Evolutionary conservation across 2,797 vertebrate species (phyloP).

Genomic region (Gymnoscopelus microlampas): DNA sequence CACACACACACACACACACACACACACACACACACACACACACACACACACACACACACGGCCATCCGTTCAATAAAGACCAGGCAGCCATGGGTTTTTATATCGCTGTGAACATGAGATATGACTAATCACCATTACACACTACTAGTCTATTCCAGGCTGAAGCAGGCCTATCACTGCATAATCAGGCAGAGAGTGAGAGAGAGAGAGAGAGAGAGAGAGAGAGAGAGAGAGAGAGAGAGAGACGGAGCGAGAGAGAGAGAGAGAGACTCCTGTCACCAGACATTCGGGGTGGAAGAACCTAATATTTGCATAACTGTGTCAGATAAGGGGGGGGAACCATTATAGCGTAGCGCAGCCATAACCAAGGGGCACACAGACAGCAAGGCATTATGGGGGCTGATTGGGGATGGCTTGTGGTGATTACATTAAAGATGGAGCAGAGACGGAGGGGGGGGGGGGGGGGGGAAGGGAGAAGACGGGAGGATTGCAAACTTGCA

Average conservation of each 20-base stretch:
- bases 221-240: conserved; percentile 31
- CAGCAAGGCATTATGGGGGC: conserved; percentile 65
- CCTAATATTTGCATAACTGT: conserved; percentile 77
- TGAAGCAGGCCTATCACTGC: conserved; percentile 64
- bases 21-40: conserved; percentile 44
- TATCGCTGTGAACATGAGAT: conserved; percentile 66
- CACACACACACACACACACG: conserved; percentile 40
- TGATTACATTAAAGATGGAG: conserved; percentile 51
- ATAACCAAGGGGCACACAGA: conserved; percentile 67
- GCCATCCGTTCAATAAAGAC: conserved; percentile 24
- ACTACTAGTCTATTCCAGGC: conserved; percentile 63
- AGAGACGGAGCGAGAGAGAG: conserved; percentile 50
- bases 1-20: conserved; percentile 23
- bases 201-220: conserved; percentile 43
- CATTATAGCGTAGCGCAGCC: conserved; percentile 69
- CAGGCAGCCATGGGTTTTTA: conserved; percentile 57
- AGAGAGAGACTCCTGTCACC: conserved; percentile 60
- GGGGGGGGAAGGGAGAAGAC: no score
- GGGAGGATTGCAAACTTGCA: no score
- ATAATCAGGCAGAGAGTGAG: conserved; percentile 54
- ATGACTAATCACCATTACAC: conserved; percentile 73
- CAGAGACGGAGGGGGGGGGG: no score
- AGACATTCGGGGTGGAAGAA: conserved; percentile 72
- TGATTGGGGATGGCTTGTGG: conserved; percentile 62
- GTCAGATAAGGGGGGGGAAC: conserved; percentile 67